Conservation (phyloP, 1,140 invertebrate species). For the Lucilia sericata region DNA sequence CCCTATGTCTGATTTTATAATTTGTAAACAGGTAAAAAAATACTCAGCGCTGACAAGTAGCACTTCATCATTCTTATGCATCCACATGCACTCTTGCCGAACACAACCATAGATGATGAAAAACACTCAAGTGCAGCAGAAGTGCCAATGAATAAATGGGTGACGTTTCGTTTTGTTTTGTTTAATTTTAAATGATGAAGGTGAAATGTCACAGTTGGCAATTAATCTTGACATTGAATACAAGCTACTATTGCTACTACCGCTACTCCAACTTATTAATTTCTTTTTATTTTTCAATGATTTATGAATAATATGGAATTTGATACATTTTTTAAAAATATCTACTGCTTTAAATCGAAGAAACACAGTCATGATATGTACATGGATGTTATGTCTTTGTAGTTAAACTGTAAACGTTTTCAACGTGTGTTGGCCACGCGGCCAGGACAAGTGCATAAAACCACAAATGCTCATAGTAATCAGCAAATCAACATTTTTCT, state of each 20-base stretch:
- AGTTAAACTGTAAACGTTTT: too few relatives aligned
- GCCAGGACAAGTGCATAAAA: conserved; percentile 22
- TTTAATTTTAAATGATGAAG: conserved; percentile 3
- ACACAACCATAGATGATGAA: not conserved
- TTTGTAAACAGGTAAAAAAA: conserved; percentile 23
- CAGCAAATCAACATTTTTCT: not conserved
- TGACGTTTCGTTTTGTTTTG: conserved; percentile 13
- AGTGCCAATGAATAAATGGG: conserved; percentile 34
- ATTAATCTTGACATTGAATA: conserved; percentile 44
- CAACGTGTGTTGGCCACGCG: conserved; percentile 34
- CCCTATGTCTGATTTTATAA: not conserved
- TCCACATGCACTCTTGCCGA: not conserved
- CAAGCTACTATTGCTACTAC: not conserved
- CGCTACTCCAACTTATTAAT: not conserved
- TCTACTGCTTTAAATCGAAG: too few relatives aligned
- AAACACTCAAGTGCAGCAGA: conserved; percentile 12
- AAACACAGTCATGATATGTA: too few relatives aligned
- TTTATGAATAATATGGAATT: too few relatives aligned
- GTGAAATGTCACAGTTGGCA: conserved; percentile 37
- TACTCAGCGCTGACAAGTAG: conserved; percentile 34
- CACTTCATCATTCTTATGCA: conserved; percentile 33
- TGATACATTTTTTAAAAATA: too few relatives aligned
- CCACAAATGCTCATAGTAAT: conserved; percentile 26
- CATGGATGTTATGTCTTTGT: too few relatives aligned
- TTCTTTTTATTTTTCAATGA: not conserved